Evolutionary conservation across 2,888 invertebrate species (phyloP).

Genomic region (Epinotia demarniana): DNA sequence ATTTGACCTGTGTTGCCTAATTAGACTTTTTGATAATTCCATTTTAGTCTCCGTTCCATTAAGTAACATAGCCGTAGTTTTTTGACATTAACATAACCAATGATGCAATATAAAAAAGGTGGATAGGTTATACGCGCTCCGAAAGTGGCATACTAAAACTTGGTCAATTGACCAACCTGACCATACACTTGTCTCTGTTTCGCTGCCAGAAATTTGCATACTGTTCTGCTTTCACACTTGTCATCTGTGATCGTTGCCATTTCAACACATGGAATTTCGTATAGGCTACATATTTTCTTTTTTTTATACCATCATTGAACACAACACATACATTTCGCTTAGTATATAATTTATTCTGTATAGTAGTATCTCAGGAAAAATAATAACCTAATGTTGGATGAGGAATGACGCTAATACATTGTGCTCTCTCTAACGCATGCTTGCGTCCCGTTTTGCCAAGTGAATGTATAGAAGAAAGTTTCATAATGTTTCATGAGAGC

Average conservation of each 20-base stretch:
- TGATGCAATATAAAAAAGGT: too few species aligned
- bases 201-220: too few species aligned
- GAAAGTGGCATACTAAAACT: too few species aligned
- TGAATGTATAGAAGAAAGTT: not conserved
- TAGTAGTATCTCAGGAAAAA: not conserved
- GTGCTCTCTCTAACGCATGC: not conserved
- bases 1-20: too few species aligned
- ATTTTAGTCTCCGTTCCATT: not conserved
- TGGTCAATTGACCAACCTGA: too few species aligned
- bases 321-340: not conserved
- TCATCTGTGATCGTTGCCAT: too few species aligned
- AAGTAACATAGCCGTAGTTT: conserved; percentile 19
- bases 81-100: not conserved
- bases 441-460: not conserved
- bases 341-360: not conserved
- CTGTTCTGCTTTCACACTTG: too few species aligned
- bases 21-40: not conserved
- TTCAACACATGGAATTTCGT: too few species aligned
- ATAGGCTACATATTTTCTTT: too few species aligned
- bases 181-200: too few species aligned
- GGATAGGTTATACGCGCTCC: too few species aligned
- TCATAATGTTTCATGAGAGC: not conserved
- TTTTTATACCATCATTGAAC: not conserved
- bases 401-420: too few species aligned
- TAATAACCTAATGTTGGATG: not conserved